phyloP scores from a whole-genome alignment of 2,113 vertebrate species.

The Boleophthalmus pectinirostris region DNA sequence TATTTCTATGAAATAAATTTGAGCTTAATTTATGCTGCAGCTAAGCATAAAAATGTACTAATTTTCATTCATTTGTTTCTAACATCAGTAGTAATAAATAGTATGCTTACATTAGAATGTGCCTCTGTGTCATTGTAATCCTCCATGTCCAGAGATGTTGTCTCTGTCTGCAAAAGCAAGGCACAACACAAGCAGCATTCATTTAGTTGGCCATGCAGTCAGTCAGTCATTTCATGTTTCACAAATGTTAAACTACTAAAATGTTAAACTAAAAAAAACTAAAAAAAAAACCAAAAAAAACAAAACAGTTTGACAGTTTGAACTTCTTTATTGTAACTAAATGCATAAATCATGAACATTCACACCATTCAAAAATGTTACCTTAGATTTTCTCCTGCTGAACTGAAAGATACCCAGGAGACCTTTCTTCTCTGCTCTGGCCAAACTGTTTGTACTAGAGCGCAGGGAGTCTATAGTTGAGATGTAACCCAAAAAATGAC shows the following conservation, averaged over 20 bases:
- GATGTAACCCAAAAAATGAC: background rate
- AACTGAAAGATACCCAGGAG: slow-evolving; percentile 88
- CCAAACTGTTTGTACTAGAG: slow-evolving; percentile 76
- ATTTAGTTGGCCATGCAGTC: slow-evolving; percentile 44
- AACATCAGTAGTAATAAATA: background rate
- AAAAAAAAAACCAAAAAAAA: no score
- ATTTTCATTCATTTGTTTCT: background rate
- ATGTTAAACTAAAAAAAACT: no score
- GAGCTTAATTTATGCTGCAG: background rate
- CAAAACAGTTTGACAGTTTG: background rate
- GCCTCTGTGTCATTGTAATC: slow-evolving; percentile 61
- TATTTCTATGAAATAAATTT: background rate
- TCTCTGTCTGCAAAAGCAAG: slow-evolving; percentile 72
- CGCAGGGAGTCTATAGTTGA: slow-evolving; percentile 75
- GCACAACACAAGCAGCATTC: slow-evolving; percentile 63
- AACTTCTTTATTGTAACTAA: background rate
- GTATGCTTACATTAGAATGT: slow-evolving; percentile 71
- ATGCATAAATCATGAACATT: background rate
- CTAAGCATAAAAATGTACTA: background rate
- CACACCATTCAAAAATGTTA: slow-evolving; percentile 57
- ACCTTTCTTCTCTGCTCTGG: slow-evolving; percentile 82
- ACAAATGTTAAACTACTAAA: background rate
- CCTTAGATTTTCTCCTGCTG: slow-evolving; percentile 84
- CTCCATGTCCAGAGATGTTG: slow-evolving; percentile 67
- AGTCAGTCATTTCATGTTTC: slow-evolving; percentile 16